Conservation (phyloP, 2,113 vertebrate genomes). For the Nymphicus hollandicus region DNA sequence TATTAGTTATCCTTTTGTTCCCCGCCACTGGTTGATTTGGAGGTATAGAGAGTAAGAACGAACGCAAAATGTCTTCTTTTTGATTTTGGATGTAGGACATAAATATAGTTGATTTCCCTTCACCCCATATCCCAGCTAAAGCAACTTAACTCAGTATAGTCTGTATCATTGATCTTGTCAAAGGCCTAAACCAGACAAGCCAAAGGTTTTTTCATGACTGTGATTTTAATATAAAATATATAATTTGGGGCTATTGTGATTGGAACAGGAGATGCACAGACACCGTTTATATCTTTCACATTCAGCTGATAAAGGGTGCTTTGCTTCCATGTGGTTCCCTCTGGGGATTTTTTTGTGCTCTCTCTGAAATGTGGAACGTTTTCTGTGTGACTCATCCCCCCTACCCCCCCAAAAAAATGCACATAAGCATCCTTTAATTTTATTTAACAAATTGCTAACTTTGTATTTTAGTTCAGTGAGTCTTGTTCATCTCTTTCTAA, state of each 20-base stretch:
- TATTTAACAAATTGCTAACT: not conserved
- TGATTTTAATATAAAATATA: not conserved
- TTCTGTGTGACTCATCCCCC: not conserved
- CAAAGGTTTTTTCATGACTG: not conserved
- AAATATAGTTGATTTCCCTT: not conserved
- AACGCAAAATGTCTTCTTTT: not conserved
- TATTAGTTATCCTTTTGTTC: not conserved
- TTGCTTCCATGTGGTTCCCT: not conserved
- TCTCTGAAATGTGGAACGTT: not conserved
- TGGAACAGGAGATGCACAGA: not conserved
- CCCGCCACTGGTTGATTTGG: not conserved
- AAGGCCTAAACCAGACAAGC: not conserved
- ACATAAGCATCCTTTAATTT: not conserved
- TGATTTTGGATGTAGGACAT: not conserved
- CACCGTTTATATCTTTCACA: not conserved
- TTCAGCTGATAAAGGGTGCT: not conserved
- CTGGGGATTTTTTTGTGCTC: not conserved
- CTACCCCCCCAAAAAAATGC: not conserved
- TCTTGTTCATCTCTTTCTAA: conserved; percentile 28
- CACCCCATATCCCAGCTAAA: not conserved
- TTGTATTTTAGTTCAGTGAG: conserved; percentile 30
- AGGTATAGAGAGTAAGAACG: not conserved
- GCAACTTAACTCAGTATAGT: not conserved
- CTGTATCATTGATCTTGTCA: not conserved
- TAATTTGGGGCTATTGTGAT: not conserved